These are phyloP conservation scores for Dioctria linearis DNA, from an alignment of 2,888 invertebrate species.

Conservation along the genomic window DNA sequence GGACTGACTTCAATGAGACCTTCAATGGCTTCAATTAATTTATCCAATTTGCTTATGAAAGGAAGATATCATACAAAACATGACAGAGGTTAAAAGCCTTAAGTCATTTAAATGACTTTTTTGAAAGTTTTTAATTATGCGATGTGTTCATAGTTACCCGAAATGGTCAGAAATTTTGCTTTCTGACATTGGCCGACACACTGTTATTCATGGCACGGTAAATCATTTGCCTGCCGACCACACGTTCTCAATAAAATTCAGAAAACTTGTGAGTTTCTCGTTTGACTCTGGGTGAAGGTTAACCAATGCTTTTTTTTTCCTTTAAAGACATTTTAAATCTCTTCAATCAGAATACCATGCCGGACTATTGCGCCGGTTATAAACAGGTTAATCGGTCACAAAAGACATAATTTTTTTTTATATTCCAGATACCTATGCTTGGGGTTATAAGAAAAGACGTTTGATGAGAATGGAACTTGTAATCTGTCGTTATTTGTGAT, in stretches of 20 bases:
- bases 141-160: neutral
- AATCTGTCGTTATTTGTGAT: constrained; percentile 1
- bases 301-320: constrained; percentile 12
- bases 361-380: no score
- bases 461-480: neutral
- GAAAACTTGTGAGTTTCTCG: neutral
- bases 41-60: no score
- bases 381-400: constrained; percentile 44
- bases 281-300: constrained; percentile 33
- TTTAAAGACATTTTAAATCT: constrained; percentile 30
- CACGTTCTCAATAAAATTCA: constrained; percentile 12
- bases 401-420: neutral
- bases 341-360: neutral
- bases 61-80: no score
- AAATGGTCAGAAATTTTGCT: constrained; percentile 3
- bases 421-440: neutral
- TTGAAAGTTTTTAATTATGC: constrained; percentile 1
- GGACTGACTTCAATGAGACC: no score
- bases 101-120: neutral
- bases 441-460: neutral
- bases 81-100: no score
- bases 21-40: no score
- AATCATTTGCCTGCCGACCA: constrained; percentile 10
- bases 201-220: constrained; percentile 19
- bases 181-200: neutral